Evolutionary conservation across 2,797 vertebrate genomes (phyloP).

Genomic region (Sphaeramia orbicularis): DNA sequence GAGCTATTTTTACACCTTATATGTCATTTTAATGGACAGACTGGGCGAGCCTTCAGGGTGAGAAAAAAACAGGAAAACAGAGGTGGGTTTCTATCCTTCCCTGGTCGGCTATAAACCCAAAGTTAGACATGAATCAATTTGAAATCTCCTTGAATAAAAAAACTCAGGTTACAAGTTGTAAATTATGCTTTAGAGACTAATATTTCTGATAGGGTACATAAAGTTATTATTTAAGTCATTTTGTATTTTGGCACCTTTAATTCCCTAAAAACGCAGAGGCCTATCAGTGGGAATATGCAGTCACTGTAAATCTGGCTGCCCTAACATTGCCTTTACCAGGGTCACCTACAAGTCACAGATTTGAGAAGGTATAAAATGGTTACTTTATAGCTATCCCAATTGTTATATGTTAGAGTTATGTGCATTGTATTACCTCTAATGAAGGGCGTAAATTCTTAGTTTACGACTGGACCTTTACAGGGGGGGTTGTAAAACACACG

Average conservation of each 20-base stretch:
- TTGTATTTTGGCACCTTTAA: constrained; percentile 87
- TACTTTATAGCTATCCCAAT: constrained; percentile 89
- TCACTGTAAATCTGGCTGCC: constrained; percentile 84
- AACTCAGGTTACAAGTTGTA: constrained; percentile 80
- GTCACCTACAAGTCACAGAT: constrained; percentile 87
- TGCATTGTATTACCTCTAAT: constrained; percentile 90
- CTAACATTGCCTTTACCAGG: constrained; percentile 78
- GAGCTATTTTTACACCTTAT: constrained; percentile 69
- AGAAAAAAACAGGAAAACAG: constrained; percentile 72
- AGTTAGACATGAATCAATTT: constrained; percentile 77
- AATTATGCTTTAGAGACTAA: constrained; percentile 84
- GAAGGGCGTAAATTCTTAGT: constrained; percentile 88
- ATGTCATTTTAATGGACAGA: constrained; percentile 66
- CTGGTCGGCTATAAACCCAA: constrained; percentile 75
- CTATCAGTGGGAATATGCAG: constrained; percentile 78
- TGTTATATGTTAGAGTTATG: constrained; percentile 89
- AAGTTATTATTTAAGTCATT: constrained; percentile 85
- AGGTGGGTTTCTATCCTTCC: constrained; percentile 70
- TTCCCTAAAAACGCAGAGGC: constrained; percentile 82
- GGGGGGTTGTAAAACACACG: constrained; percentile 87
- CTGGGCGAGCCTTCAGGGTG: constrained; percentile 52
- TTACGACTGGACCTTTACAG: constrained; percentile 86
- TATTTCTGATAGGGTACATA: constrained; percentile 81
- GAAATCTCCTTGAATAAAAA: constrained; percentile 72
- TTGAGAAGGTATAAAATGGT: constrained; percentile 86